phyloP scores from a whole-genome alignment of 2,113 vertebrate species.

The Globicephala melas region DNA sequence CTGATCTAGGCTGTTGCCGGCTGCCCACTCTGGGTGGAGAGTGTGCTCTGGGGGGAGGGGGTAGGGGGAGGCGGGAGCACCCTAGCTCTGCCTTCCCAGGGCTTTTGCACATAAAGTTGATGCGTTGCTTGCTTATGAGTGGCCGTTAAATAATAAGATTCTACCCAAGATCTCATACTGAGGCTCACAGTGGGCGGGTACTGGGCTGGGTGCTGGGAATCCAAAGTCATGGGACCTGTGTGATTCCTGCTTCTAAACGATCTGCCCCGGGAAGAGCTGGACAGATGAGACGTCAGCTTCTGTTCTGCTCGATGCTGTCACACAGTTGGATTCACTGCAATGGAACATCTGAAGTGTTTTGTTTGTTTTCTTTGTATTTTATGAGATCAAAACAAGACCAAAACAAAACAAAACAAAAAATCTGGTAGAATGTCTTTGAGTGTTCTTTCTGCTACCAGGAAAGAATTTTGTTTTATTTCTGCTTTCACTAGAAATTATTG shows the following conservation, averaged over 20 bases:
- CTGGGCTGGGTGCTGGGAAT: not conserved
- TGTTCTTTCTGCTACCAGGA: not conserved
- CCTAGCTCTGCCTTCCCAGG: not conserved
- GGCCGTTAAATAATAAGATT: not conserved
- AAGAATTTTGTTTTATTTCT: not conserved
- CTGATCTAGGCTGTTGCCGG: no score
- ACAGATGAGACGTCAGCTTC: not conserved
- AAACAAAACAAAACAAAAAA: slow-evolving; percentile 6
- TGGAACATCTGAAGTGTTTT: not conserved
- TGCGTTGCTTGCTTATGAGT: not conserved
- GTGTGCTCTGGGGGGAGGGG: not conserved
- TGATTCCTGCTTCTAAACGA: not conserved
- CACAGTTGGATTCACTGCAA: not conserved
- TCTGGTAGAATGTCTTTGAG: not conserved
- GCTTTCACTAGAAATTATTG: not conserved
- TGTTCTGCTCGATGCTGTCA: not conserved
- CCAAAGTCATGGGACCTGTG: no score
- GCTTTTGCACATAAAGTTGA: not conserved
- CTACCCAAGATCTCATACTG: not conserved
- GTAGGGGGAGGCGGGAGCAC: rapidly evolving
- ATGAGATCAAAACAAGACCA: slow-evolving; percentile 27
- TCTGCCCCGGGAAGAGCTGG: not conserved
- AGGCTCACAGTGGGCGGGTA: not conserved
- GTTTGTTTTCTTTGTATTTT: slow-evolving; percentile 13
- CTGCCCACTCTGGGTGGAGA: not conserved